phyloP scores from a whole-genome alignment of 2,113 vertebrate genomes.

The Coracopsis vasa region DNA sequence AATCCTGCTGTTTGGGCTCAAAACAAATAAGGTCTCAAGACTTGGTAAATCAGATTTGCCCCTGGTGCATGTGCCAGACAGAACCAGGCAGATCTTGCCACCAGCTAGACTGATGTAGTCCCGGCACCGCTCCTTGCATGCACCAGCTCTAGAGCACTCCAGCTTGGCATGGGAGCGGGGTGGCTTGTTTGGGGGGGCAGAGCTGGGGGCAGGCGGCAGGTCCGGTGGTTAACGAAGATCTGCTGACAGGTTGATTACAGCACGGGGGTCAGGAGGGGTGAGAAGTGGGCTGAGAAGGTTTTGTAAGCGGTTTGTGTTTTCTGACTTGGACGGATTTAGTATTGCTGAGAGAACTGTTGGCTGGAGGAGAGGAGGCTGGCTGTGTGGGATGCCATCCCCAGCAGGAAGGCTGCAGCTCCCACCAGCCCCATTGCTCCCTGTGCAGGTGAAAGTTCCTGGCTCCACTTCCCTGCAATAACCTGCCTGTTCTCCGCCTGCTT shows the following conservation, averaged over 20 bases:
- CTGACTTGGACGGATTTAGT: neutral
- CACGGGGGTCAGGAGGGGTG: slow-evolving; percentile 24
- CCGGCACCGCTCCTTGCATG: neutral
- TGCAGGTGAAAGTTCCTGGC: slow-evolving; percentile 47
- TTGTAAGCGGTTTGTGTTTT: slow-evolving; percentile 31
- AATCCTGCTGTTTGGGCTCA: slow-evolving; percentile 48
- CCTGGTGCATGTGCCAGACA: slow-evolving; percentile 29
- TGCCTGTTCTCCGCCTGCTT: neutral
- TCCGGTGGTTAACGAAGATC: neutral
- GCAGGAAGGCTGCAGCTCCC: neutral
- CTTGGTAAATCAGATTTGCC: slow-evolving; percentile 30
- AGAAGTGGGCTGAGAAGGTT: slow-evolving; percentile 30
- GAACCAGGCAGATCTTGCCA: slow-evolving; percentile 59
- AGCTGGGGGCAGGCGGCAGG: neutral
- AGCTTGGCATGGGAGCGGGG: slow-evolving; percentile 26
- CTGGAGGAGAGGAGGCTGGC: neutral
- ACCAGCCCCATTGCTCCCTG: neutral
- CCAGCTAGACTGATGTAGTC: slow-evolving; percentile 15
- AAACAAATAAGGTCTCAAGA: slow-evolving; percentile 43
- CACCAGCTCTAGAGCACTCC: neutral
- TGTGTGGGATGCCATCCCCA: neutral
- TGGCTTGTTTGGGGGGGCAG: neutral
- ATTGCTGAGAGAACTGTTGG: neutral
- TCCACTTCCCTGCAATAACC: neutral
- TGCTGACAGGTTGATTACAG: slow-evolving; percentile 41